These are phyloP conservation scores for Idaea straminata DNA, from an alignment of 2,888 invertebrate genomes.

Conservation along the genomic window DNA sequence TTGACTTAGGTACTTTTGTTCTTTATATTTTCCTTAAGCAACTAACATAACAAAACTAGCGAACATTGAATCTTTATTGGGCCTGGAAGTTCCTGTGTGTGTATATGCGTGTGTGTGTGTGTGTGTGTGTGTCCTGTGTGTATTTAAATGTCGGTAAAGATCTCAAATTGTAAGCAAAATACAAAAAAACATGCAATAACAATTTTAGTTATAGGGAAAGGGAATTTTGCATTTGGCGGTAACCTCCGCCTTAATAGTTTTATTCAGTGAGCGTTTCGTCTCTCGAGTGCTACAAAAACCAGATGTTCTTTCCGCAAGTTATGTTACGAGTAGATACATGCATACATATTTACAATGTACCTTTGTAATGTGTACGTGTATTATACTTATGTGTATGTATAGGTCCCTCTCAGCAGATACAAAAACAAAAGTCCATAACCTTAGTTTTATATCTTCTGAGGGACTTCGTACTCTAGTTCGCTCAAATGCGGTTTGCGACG, in stretches of 20 bases:
- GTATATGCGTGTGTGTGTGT: too few species aligned
- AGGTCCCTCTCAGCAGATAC: neutral
- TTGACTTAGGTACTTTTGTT: constrained; percentile 19
- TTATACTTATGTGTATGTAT: neutral
- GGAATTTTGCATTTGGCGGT: too few species aligned
- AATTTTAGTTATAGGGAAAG: too few species aligned
- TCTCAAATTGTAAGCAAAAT: too few species aligned
- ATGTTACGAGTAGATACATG: constrained; percentile 21
- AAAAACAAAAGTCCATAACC: constrained; percentile 19
- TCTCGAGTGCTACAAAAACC: constrained; percentile 25
- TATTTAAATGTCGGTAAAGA: too few species aligned
- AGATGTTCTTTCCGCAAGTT: constrained; percentile 25
- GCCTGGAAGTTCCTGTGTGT: too few species aligned
- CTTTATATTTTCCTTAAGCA: constrained; percentile 1
- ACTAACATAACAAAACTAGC: neutral
- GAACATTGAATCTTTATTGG: constrained; percentile 3
- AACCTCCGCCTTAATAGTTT: constrained; percentile 4
- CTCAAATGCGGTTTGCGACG: constrained; percentile 16
- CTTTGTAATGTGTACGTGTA: neutral
- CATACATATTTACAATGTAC: neutral
- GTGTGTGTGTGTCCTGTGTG: too few species aligned
- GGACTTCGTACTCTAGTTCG: constrained; percentile 22
- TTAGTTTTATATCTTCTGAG: constrained; percentile 28
- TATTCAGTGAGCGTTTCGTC: constrained; percentile 19
- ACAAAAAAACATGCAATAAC: too few species aligned